Conservation (phyloP, 1,140 invertebrate genomes). For the Neodiprion lecontei region DNA sequence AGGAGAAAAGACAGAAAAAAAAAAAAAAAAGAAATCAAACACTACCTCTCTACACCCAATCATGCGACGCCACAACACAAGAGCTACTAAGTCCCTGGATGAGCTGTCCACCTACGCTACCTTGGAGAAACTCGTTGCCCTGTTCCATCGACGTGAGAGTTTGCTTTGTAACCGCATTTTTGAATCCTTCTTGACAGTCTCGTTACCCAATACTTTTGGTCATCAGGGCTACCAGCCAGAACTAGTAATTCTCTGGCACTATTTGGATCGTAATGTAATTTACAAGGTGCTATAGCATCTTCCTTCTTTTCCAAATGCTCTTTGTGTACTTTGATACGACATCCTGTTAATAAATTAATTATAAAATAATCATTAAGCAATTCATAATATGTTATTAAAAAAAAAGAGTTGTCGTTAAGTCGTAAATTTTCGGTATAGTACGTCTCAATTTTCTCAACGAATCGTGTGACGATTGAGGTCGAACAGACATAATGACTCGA, state of each 20-base stretch:
- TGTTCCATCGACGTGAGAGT: conserved; percentile 69
- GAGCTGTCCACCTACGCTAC: conserved; percentile 60
- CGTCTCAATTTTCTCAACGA: not conserved
- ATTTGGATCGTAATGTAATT: conserved; percentile 92
- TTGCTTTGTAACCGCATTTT: conserved; percentile 92
- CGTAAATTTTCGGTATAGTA: conserved; percentile 13
- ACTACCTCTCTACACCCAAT: conserved; percentile 53
- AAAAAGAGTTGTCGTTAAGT: not conserved
- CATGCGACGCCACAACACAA: conserved; percentile 55
- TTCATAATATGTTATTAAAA: not conserved
- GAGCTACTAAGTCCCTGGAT: conserved; percentile 49
- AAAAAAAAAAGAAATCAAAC: conserved; percentile 40
- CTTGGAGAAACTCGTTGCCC: conserved; percentile 71
- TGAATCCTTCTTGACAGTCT: conserved; percentile 91
- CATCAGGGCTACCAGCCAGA: conserved; percentile 81
- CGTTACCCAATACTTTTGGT: conserved; percentile 93
- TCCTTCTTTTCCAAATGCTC: conserved; percentile 91
- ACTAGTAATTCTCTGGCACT: conserved; percentile 91
- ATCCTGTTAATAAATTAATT: conserved; percentile 70
- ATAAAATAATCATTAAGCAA: conserved; percentile 6
- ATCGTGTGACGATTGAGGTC: conserved; percentile 3
- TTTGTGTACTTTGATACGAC: conserved; percentile 95
- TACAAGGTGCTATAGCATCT: conserved; percentile 85
- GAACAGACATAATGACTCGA: conserved; percentile 14
- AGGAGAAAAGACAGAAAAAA: conserved; percentile 3